These are phyloP conservation scores for Leptinotarsa defecta DNA, from an alignment of 1,140 invertebrate genomes.

Conservation along the genomic window DNA sequence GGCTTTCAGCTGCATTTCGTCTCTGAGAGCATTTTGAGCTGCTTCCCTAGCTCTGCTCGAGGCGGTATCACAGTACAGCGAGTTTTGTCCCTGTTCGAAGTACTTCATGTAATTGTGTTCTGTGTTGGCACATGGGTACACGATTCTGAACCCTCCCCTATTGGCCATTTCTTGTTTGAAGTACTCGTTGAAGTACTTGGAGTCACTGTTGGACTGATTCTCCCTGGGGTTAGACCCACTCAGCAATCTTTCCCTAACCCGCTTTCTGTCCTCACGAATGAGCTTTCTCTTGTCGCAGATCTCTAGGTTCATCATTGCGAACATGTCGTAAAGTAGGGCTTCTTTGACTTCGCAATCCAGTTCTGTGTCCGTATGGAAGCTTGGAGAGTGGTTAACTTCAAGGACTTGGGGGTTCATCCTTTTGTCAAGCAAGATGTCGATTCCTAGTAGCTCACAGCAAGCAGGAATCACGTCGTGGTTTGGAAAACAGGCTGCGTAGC, in stretches of 20 bases:
- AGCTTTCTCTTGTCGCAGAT: constrained; percentile 77
- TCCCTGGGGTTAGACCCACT: constrained; percentile 60
- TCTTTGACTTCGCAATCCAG: constrained; percentile 86
- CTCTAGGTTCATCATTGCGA: constrained; percentile 80
- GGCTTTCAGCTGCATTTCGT: constrained; percentile 64
- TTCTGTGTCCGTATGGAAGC: constrained; percentile 84
- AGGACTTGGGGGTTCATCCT: constrained; percentile 84
- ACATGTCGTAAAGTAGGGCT: constrained; percentile 78
- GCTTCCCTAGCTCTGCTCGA: constrained; percentile 74
- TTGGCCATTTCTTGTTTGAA: constrained; percentile 50
- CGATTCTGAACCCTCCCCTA: constrained; percentile 68
- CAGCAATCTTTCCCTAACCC: constrained; percentile 68
- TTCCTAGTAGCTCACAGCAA: constrained; percentile 88
- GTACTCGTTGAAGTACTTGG: constrained; percentile 47
- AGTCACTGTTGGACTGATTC: constrained; percentile 28
- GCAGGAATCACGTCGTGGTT: constrained; percentile 81
- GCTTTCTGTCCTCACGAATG: constrained; percentile 71
- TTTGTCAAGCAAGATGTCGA: constrained; percentile 85
- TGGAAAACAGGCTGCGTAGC: constrained; percentile 86
- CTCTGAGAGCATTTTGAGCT: constrained; percentile 64
- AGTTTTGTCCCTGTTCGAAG: constrained; percentile 73
- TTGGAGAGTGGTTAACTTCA: constrained; percentile 91
- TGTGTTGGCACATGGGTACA: constrained; percentile 38
- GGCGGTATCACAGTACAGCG: constrained; percentile 78
- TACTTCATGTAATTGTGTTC: constrained; percentile 56